Base-by-base conservation (phyloP, 1,140 invertebrate genomes). In the Papilio aristodemus region DNA sequence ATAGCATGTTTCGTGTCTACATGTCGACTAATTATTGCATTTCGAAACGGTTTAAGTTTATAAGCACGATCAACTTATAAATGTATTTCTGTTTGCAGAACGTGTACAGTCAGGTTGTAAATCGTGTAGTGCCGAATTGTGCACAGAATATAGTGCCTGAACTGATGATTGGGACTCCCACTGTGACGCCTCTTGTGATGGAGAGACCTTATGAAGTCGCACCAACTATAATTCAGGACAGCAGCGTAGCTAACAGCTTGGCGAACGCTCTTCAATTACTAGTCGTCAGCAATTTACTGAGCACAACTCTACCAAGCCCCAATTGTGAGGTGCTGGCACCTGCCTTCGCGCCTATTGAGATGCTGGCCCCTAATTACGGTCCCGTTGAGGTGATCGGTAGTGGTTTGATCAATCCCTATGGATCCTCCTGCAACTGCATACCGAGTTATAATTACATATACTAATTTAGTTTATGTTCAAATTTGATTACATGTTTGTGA, bases 181-280 rank as follows among this genome's bases (percentile, higher is more conserved):
- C 17, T 19, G 64, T 36, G 69, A 22, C 32, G 9, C 69, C 4
- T 74, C 39, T 11, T 71, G 50, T 11, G 60, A 46, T 14, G 27
- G 73, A 0, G 76, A 78, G 19, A 54, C 76, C 63, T 9, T 46
- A 27, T n/a, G 63, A 66, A 66, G 41, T 66, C 63, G 64, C 82
- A 1, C 76, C 85, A 1, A 87, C 85, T 0, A 78, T 89, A 1
- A 81, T 89, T 11, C 85, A 89, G 43, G 87, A 90, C 13, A 84
- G 81, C 32, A 81, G 84, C 7, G 83, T 90, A 1, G 84, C 86
- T 4, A 88, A 90, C 43, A 87, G 84, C 36, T 64, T 90, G 19
- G 87, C 83, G 0, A 86, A 88, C 69, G 82, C 87, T 6, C 54
- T 90, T 19, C 86, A 89, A 70, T 57, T 89, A n/a, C 60, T 90